Conservation (phyloP, 2,888 invertebrate genomes). For the Tipula helvola region DNA sequence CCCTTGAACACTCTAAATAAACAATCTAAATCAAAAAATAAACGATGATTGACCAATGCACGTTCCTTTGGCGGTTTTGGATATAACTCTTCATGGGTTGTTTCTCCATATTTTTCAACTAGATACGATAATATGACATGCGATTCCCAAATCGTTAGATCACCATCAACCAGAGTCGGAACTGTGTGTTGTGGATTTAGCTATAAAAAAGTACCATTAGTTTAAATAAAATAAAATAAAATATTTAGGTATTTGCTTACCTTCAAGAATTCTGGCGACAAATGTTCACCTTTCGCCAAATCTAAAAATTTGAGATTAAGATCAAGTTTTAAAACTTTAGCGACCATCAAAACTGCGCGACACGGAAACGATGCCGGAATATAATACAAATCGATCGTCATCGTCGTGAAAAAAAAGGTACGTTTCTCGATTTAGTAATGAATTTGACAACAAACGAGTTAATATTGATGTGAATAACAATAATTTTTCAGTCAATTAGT, state of each 20-base stretch:
- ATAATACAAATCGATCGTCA: constrained; percentile 48
- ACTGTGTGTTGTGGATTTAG: constrained; percentile 70
- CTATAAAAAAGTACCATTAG: not conserved
- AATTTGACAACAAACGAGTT: not conserved
- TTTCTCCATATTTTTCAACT: constrained; percentile 66
- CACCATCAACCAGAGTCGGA: constrained; percentile 73
- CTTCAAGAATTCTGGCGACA: constrained; percentile 57
- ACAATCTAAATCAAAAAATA: constrained; percentile 70
- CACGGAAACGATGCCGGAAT: constrained; percentile 51
- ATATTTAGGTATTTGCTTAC: constrained; percentile 26
- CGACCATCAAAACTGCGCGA: constrained; percentile 48
- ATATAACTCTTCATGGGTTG: constrained; percentile 45
- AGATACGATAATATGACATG: constrained; percentile 72
- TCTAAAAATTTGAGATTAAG: constrained; percentile 50
- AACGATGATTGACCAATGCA: constrained; percentile 62
- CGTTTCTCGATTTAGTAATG: not conserved
- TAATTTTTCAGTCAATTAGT: not conserved
- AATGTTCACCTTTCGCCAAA: constrained; percentile 48
- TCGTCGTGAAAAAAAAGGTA: not conserved
- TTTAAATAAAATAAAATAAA: not conserved
- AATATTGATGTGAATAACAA: not conserved
- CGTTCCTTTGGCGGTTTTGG: constrained; percentile 67
- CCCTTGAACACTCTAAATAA: constrained; percentile 56
- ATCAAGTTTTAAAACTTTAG: constrained; percentile 50
- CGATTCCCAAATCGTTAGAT: constrained; percentile 70